Base-by-base conservation (phyloP, 2,797 vertebrate species). In the Danio kyathit region DNA sequence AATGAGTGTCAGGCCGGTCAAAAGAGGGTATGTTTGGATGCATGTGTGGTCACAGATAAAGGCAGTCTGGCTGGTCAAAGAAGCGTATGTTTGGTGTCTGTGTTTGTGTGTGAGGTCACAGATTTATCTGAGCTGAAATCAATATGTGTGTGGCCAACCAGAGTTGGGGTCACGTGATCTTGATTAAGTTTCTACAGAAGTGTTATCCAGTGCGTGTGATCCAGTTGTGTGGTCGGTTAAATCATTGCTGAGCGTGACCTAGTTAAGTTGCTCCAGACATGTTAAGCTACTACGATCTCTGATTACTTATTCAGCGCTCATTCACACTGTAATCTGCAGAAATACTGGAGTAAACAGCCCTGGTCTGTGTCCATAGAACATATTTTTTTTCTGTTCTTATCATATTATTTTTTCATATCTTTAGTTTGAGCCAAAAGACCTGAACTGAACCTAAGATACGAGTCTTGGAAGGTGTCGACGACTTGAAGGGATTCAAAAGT, bases 11-110 rank as follows among this genome's bases (percentile, higher is more conserved):
- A 83, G 76, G 71, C 80, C 74, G 65, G 84, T 86, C 84, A 86
- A 81, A 80, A 88, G 70, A 85, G 85, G 74, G 74, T 52, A 80
- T 88, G 74, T 7, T 76, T 76, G 63, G 51, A 51, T 66, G 60
- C 16, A 14, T 78, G 76, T 72, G 77, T 71, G 67, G 66, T 61
- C 66, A 61, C 21, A 51, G 46, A 70, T 79, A 79, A 52, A 63
- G 56, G 17, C 64, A 9, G 59, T 71, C 70, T 66, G 46, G 43
- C 46, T 67, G 13, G 43, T 79, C 56, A 51, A 21, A 17, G 41
- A 40, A 52, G 43, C 16, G 38, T 71, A 17, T 56, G 40, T 61
- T 61, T 48, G 29, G 59, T 5, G 5, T 10, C 49, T 52, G 46
- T 54, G 6, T n/a, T 43, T 59, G 70, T 74, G 67, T 38, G 21